These are phyloP conservation scores for Leucoma salicis DNA, from an alignment of 2,888 invertebrate species.

Conservation along the genomic window DNA sequence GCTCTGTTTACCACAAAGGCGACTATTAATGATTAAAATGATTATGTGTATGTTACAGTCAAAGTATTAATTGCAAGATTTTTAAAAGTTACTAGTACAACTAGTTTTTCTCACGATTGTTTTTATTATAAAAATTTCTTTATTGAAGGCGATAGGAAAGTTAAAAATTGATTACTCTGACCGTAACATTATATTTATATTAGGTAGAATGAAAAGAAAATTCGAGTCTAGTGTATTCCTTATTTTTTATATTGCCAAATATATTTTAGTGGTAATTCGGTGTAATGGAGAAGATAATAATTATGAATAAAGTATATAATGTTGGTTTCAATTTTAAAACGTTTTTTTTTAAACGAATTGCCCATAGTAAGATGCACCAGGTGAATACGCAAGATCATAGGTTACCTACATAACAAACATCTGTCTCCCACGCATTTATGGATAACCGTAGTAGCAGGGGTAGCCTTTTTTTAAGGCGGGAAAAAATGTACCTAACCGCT, in stretches of 20 bases:
- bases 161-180: conserved; percentile 41
- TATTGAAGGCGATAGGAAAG: conserved; percentile 30
- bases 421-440: too few species aligned
- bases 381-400: too few species aligned
- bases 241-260: conserved; percentile 82
- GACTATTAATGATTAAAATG: too few species aligned
- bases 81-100: conserved; percentile 11
- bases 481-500: too few species aligned
- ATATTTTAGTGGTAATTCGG: conserved; percentile 75
- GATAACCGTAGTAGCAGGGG: too few species aligned
- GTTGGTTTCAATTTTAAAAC: conserved; percentile 66
- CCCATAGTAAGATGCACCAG: too few species aligned
- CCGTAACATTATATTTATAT: conserved; percentile 50
- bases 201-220: conserved; percentile 65
- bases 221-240: conserved; percentile 74
- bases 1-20: too few species aligned
- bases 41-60: conserved; percentile 48
- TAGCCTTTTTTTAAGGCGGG: too few species aligned
- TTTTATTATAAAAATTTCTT: conserved; percentile 1
- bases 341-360: too few species aligned
- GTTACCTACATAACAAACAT: too few species aligned
- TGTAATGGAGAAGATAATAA: conserved; percentile 65
- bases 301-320: conserved; percentile 69
- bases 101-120: conserved; percentile 7
- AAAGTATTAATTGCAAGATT: conserved; percentile 31